phyloP scores from a whole-genome alignment of 2,888 invertebrate species.

The Leptopilina syphax region DNA sequence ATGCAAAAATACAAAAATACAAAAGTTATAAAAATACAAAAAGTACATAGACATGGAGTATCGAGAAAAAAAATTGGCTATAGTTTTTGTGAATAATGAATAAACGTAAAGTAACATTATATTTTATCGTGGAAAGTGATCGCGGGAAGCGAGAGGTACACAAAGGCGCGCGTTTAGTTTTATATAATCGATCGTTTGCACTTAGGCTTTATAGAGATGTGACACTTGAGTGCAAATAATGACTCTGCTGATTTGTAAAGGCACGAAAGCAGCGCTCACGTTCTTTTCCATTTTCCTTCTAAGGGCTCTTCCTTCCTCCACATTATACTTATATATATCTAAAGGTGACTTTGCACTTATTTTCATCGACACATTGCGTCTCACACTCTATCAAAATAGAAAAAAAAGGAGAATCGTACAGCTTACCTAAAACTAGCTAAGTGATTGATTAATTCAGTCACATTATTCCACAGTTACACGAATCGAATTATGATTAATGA shows the following conservation, averaged over 20 bases:
- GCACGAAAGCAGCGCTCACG: conserved; percentile 48
- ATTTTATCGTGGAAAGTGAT: not conserved
- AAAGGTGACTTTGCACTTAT: conserved; percentile 61
- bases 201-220: conserved; percentile 64
- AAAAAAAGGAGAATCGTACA: conserved; percentile 12
- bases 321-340: conserved; percentile 19
- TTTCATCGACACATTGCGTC: conserved; percentile 45
- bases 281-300: conserved; percentile 51
- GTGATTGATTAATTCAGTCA: conserved; percentile 71
- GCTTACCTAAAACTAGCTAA: conserved; percentile 56
- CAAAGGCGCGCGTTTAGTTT: conserved; percentile 20
- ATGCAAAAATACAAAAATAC: too few relatives aligned
- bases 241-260: conserved; percentile 57
- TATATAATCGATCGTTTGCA: conserved; percentile 34
- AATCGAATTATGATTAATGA: conserved; percentile 72
- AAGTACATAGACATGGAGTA: too few relatives aligned
- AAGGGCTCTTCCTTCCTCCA: conserved; percentile 51
- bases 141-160: conserved; percentile 1
- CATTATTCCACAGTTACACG: conserved; percentile 65
- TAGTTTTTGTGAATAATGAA: too few relatives aligned
- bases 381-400: not conserved
- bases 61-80: too few relatives aligned
- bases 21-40: too few relatives aligned
- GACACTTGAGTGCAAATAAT: conserved; percentile 64
- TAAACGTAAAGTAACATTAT: not conserved